Base-by-base conservation (phyloP, 2,888 invertebrate genomes). In the Idaea aversata region DNA sequence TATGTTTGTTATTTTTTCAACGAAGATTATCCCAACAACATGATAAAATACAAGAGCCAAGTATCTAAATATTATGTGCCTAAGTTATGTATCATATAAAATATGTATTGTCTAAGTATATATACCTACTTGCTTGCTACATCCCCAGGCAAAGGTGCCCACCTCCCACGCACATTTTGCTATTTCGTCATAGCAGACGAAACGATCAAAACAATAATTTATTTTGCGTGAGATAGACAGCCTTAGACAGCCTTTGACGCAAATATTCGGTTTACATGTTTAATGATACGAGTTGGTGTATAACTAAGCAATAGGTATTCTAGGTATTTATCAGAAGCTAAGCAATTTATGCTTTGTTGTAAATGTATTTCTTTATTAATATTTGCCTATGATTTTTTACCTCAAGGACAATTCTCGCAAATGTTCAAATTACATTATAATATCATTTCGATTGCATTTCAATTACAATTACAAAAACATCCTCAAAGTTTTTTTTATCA, bases 111-210 rank as follows among this genome's bases (percentile, higher is more conserved):
- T 47, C 47, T 47, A 47, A 47, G 7, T 47, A 13, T 47, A 13
- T 7, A 13, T 47, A 47, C 13, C n/a, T n/a, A n/a, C n/a, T n/a
- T n/a, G 47, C 7, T 47, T 47, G 4, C n/a, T 5, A 36, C 4
- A 47, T 47, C 47, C 47, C 47, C 47, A 47, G 47, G 47, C 47
- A 47, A 13, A 47, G 13, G 47, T 47, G 13, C 47, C 4, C 4
- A 10, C 47, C 7, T 47, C 47, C 47, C 47, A 47, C 47, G 47
- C 47, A 47, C 47, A 47, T 47, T 47, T 7, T 47, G 47, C 47
- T 47, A 47, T 47, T 47, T 47, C 47, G 47, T 47, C 47, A 47
- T 47, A 47, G 47, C 47, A 47, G 47, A 47, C 47, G 47, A 47
- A 47, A 47, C 10, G 47, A 47, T 47, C 47, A 47, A 47, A 47